phyloP scores from a whole-genome alignment of 2,888 invertebrate genomes.

The Hydrotaea cyrtoneurina region DNA sequence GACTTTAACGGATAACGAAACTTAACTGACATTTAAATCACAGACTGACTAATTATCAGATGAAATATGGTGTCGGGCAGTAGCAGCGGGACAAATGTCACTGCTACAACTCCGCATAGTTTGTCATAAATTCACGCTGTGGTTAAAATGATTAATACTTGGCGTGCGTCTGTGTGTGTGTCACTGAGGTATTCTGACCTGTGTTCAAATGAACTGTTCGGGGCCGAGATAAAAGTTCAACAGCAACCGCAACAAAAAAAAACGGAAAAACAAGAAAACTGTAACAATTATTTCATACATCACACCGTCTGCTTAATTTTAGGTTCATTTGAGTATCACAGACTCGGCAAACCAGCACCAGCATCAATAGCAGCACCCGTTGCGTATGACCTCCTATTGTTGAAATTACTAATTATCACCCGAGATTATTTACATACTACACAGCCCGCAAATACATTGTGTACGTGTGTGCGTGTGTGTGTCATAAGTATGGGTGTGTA shows the following conservation, averaged over 20 bases:
- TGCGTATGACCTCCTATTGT: neutral
- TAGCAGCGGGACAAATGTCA: too few relatives aligned
- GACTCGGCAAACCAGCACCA: neutral
- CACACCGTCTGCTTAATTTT: neutral
- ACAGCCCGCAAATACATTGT: constrained; percentile 31
- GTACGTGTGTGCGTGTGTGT: neutral
- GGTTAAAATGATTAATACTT: neutral
- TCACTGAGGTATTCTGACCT: neutral
- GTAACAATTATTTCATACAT: neutral
- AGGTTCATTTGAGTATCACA: neutral
- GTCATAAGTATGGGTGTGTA: neutral
- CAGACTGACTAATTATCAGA: too few relatives aligned
- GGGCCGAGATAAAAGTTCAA: neutral
- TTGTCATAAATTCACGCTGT: neutral
- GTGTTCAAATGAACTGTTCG: neutral
- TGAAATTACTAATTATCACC: constrained; percentile 32
- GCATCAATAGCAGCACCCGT: neutral
- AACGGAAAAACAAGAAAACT: neutral
- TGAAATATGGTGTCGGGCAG: too few relatives aligned
- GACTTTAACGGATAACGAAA: too few relatives aligned
- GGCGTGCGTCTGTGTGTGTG: too few relatives aligned
- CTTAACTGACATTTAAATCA: too few relatives aligned
- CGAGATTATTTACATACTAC: constrained; percentile 33
- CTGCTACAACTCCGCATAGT: too few relatives aligned
- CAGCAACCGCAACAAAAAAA: neutral